These are phyloP conservation scores for Channallabes apus DNA, from an alignment of 2,797 vertebrate genomes.

Conservation along the genomic window DNA sequence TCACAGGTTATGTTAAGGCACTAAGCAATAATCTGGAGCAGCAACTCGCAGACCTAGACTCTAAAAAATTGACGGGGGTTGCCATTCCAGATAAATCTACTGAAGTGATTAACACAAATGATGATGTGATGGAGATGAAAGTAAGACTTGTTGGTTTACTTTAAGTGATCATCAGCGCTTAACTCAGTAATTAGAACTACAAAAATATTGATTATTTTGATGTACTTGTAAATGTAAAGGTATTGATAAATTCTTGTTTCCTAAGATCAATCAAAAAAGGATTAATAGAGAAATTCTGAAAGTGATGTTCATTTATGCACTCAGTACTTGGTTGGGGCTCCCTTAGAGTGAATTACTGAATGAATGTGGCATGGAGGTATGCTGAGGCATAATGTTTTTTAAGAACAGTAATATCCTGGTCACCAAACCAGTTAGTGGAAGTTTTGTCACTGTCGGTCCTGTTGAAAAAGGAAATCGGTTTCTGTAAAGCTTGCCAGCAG, in stretches of 20 bases:
- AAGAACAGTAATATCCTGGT: no score
- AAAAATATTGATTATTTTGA: background rate
- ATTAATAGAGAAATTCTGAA: background rate
- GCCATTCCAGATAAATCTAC: slow-evolving; percentile 10
- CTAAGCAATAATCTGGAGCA: slow-evolving; percentile 65
- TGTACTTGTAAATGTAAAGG: background rate
- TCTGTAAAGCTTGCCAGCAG: no score
- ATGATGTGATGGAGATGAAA: slow-evolving; percentile 67
- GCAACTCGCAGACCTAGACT: slow-evolving; percentile 59
- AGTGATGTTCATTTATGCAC: no score
- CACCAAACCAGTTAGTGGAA: no score
- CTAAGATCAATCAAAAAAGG: background rate
- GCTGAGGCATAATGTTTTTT: no score
- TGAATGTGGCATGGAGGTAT: no score
- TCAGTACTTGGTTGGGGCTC: no score
- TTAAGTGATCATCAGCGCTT: background rate
- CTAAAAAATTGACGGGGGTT: slow-evolving; percentile 65
- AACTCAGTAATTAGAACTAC: background rate
- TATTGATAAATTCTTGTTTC: background rate
- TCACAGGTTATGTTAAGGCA: slow-evolving; percentile 56
- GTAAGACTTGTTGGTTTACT: slow-evolving; percentile 59
- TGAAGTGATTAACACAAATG: slow-evolving; percentile 46
- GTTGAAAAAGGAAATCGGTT: no score
- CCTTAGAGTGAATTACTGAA: no score
- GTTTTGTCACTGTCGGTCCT: no score